These are phyloP conservation scores for Prochilodus magdalenae DNA, from an alignment of 2,113 vertebrate species.

Conservation along the genomic window DNA sequence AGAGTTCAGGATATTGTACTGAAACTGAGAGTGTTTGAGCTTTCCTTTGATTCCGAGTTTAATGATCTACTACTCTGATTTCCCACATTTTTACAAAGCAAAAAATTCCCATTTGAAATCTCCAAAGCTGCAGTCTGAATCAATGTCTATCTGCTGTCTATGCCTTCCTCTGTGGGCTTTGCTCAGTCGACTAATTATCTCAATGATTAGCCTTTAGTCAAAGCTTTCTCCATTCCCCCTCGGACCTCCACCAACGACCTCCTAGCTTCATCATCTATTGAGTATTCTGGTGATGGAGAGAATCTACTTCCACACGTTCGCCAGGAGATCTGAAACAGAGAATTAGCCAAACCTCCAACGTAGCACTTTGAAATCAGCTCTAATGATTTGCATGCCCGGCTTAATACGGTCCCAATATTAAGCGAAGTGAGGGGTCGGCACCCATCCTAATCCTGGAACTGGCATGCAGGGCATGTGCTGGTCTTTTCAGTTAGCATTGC, in stretches of 20 bases:
- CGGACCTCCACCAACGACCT: not conserved
- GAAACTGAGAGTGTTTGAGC: not conserved
- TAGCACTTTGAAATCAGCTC: not conserved
- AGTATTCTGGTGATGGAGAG: not conserved
- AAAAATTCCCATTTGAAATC: slow-evolving; percentile 10
- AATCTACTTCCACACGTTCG: not conserved
- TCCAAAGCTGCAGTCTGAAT: not conserved
- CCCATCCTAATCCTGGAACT: not conserved
- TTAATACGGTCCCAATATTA: not conserved
- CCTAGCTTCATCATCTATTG: not conserved
- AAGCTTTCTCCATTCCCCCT: not conserved
- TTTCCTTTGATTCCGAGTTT: not conserved
- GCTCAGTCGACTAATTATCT: slow-evolving; percentile 18
- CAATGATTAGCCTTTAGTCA: slow-evolving; percentile 12
- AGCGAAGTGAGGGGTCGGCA: not conserved
- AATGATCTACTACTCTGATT: not conserved
- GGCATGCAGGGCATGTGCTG: not conserved
- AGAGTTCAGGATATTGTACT: not conserved
- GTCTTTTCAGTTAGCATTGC: not conserved
- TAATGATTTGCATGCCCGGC: not conserved
- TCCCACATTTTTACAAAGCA: not conserved
- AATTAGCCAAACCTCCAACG: not conserved
- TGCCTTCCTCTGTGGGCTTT: not conserved
- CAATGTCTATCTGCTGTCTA: slow-evolving; percentile 6
- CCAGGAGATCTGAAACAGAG: not conserved